phyloP scores from a whole-genome alignment of 1,140 invertebrate genomes.

The Drosophila setifemur region DNA sequence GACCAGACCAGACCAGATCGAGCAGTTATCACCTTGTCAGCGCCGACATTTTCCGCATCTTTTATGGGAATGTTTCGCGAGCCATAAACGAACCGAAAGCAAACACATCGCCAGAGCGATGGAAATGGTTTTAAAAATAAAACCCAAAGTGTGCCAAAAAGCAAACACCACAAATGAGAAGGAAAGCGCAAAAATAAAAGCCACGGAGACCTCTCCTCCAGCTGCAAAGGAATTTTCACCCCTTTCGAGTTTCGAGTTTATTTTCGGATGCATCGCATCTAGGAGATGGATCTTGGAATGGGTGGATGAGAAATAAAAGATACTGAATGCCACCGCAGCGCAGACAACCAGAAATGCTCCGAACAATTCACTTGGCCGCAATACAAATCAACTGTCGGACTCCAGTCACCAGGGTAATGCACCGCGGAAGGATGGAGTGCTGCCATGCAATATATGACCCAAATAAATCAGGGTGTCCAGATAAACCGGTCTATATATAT shows the following conservation, averaged over 20 bases:
- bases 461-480: slow-evolving; percentile 48
- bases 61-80: slow-evolving; percentile 30
- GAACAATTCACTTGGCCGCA: slow-evolving; percentile 53
- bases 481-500: slow-evolving; percentile 52
- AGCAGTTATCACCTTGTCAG: slow-evolving; percentile 48
- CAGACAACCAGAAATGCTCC: slow-evolving; percentile 22
- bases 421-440: slow-evolving; percentile 6
- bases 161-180: slow-evolving; percentile 2
- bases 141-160: slow-evolving; percentile 68
- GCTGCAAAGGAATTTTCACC: slow-evolving; percentile 38
- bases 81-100: slow-evolving; percentile 6
- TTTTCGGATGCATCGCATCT: slow-evolving; percentile 35
- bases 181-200: slow-evolving; percentile 11
- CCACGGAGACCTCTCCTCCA: slow-evolving; percentile 40
- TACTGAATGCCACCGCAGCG: slow-evolving; percentile 3
- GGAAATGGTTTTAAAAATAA: slow-evolving; percentile 66
- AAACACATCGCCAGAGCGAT: slow-evolving; percentile 6
- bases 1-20: slow-evolving; percentile 23
- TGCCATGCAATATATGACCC: slow-evolving; percentile 35
- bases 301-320: slow-evolving; percentile 1
- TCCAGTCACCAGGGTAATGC: slow-evolving; percentile 62
- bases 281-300: slow-evolving; percentile 18
- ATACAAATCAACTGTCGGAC: slow-evolving; percentile 67
- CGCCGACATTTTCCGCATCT: slow-evolving; percentile 23
- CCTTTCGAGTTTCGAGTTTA: slow-evolving; percentile 33